A percentile compares a stretch with the other conserved stretches of the same genome.
Conservation (phyloP, 2,797 vertebrate species). For the Rhinatrema bivittatum region DNA sequence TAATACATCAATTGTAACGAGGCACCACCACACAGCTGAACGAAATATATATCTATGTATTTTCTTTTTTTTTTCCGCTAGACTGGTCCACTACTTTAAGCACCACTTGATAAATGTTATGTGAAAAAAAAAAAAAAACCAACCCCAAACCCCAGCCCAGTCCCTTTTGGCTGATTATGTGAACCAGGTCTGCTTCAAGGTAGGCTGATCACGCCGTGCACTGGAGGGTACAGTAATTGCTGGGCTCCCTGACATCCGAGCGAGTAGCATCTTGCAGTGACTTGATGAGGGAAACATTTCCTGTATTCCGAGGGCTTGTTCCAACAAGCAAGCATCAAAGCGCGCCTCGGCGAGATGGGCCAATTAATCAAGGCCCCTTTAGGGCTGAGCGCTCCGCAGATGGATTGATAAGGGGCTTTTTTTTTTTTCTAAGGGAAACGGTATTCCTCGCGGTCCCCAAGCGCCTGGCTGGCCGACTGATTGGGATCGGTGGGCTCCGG, state of each 20-base stretch:
- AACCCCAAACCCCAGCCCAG: too few species aligned
- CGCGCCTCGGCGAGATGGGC: conserved; percentile 51
- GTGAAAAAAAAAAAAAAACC: background rate
- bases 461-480: conserved; percentile 55
- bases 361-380: conserved; percentile 74
- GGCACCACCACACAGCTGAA: too few species aligned
- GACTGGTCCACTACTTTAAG: background rate
- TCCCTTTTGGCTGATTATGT: background rate
- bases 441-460: conserved; percentile 66
- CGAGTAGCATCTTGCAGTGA: conserved; percentile 35
- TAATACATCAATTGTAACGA: too few species aligned
- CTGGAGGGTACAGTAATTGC: conserved; percentile 6
- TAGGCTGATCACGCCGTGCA: conserved; percentile 41
- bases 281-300: conserved; percentile 83
- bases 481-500: conserved; percentile 47
- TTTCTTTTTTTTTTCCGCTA: background rate
- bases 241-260: conserved; percentile 29
- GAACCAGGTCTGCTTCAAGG: conserved; percentile 49
- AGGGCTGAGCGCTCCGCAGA: conserved; percentile 75
- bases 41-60: too few species aligned
- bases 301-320: conserved; percentile 59
- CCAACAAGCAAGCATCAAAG: conserved; percentile 61
- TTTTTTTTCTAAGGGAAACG: conserved; percentile 79
- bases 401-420: conserved; percentile 74
- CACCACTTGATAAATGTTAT: background rate